Evolutionary conservation across 2,797 vertebrate species (phyloP).

Genomic region (Thamnophis elegans): DNA sequence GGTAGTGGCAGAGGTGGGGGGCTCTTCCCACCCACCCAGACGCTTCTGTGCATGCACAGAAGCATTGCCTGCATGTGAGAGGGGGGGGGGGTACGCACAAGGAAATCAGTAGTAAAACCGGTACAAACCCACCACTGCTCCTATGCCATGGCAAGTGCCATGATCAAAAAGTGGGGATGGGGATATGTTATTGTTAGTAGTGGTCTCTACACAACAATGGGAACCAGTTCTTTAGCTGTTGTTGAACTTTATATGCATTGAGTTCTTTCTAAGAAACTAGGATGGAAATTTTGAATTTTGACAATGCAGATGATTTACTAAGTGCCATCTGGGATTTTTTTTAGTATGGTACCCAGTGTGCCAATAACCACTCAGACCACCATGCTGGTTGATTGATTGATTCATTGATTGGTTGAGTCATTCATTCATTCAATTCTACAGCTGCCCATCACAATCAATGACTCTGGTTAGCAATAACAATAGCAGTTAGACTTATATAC

Average conservation of each 20-base stretch:
- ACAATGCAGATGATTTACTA: not conserved
- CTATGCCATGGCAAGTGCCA: not conserved
- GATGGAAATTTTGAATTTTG: not conserved
- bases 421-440: not conserved
- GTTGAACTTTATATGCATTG: not conserved
- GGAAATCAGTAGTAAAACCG: too few relatives aligned
- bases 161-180: not conserved
- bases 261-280: not conserved
- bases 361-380: not conserved
- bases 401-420: too few relatives aligned
- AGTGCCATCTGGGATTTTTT: not conserved
- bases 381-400: not conserved
- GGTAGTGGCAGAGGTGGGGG: too few relatives aligned
- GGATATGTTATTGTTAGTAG: not conserved
- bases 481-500: too few relatives aligned
- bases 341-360: not conserved
- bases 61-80: too few relatives aligned
- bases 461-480: too few relatives aligned
- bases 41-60: too few relatives aligned
- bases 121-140: too few relatives aligned
- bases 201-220: not conserved
- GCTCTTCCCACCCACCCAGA: too few relatives aligned
- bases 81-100: too few relatives aligned
- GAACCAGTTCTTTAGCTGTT: not conserved
- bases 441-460: not conserved